These are phyloP conservation scores for Hylaeus volcanicus DNA, from an alignment of 1,140 invertebrate genomes.

Conservation along the genomic window DNA sequence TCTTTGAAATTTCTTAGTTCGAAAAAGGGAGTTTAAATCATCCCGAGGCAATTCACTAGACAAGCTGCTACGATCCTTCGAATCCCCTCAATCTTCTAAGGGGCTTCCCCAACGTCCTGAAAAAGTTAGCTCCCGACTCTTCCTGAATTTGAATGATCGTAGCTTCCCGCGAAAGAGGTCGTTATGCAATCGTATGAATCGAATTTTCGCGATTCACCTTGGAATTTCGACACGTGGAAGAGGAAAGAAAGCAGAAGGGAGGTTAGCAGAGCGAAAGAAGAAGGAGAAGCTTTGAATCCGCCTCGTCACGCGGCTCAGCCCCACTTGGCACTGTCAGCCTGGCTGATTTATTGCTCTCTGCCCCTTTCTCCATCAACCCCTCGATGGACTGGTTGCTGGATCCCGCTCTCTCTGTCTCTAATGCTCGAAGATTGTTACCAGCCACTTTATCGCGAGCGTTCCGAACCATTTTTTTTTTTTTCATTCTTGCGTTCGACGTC, in stretches of 20 bases:
- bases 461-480: too few relatives aligned
- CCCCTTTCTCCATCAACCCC: slow-evolving; percentile 52
- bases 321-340: slow-evolving; percentile 71
- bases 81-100: background rate
- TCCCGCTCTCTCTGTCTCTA: background rate
- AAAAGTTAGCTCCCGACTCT: background rate
- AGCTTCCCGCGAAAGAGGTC: background rate
- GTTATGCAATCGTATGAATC: slow-evolving; percentile 12
- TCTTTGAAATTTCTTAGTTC: background rate
- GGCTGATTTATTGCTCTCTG: slow-evolving; percentile 73
- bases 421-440: background rate
- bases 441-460: background rate
- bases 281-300: slow-evolving; percentile 57
- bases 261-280: slow-evolving; percentile 41
- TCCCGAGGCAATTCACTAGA: background rate
- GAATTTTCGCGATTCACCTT: slow-evolving; percentile 11
- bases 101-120: background rate
- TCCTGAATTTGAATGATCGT: background rate
- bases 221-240: slow-evolving; percentile 14
- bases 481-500: too few relatives aligned
- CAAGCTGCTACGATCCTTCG: background rate
- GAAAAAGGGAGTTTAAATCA: background rate
- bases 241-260: slow-evolving; percentile 19
- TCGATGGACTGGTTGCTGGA: slow-evolving; percentile 44
- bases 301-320: slow-evolving; percentile 66